Conservation (phyloP, 2,113 vertebrate species). For the Tyto alba region DNA sequence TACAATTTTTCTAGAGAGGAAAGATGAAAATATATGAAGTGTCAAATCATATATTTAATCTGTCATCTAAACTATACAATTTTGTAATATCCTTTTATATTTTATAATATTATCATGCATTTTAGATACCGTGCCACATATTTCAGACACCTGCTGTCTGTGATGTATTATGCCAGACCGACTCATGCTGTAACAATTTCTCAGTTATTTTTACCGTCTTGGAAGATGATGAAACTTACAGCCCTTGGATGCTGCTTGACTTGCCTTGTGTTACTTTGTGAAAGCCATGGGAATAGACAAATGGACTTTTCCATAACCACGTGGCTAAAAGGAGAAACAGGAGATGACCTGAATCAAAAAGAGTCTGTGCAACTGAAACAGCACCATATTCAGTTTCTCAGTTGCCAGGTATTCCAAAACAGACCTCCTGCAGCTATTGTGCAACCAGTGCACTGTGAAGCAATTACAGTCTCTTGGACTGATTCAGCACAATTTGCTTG, state of each 20-base stretch:
- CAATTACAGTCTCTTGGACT: not conserved
- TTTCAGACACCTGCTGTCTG: constrained; percentile 28
- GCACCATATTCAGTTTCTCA: not conserved
- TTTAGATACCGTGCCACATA: constrained; percentile 14
- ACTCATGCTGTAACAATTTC: not conserved
- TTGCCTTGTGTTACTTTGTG: not conserved
- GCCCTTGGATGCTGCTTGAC: not conserved
- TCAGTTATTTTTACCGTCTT: constrained; percentile 16
- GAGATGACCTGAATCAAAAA: not conserved
- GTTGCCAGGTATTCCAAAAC: not conserved
- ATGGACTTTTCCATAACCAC: not conserved
- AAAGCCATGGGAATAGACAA: not conserved
- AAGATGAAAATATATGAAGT: constrained; percentile 7
- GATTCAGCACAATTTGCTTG: not conserved
- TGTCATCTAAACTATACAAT: constrained; percentile 32
- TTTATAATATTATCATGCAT: constrained; percentile 20
- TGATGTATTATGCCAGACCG: not conserved
- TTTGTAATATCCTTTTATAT: constrained; percentile 55
- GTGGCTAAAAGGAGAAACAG: not conserved
- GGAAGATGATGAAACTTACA: not conserved
- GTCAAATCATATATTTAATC: constrained; percentile 43
- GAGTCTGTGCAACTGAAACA: not conserved
- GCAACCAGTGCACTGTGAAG: not conserved
- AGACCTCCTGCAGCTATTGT: not conserved
- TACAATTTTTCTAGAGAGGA: not conserved